Evolutionary conservation across 53 echinoderm and acorn worm species (phyloP), one percentile per base, ranked within the genome.

Genomic region (Actinopyga echinites): DNA sequence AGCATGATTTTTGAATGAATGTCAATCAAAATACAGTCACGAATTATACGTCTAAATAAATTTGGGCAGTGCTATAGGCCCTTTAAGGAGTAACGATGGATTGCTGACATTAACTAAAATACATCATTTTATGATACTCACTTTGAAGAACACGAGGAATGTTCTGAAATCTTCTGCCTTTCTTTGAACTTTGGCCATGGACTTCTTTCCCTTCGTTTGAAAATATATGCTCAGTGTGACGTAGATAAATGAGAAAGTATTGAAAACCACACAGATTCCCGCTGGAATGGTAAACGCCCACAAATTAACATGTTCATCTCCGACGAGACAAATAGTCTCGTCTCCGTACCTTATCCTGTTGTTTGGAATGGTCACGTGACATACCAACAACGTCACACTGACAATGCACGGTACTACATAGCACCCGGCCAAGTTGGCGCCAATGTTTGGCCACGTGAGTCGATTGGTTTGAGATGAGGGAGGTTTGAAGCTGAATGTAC

Each of bases 111-210:
- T n/a, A n/a, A n/a, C n/a, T n/a, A n/a, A n/a, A n/a, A n/a, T n/a
- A n/a, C n/a, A n/a, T n/a, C n/a, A n/a, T n/a, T 37, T 36, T 9
- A 23, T 20, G 26, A 62, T 58, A 64, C 82, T 81, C 23, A 81
- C 61, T 43, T 64, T 81, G 8, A 81, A 62, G 82, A 64, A 60
- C 17, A 62, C 60, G 54, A 75, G 53, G 75, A 75, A 75, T 8
- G 75, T 75, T 19, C 31, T 75, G 1, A 75, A 8, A n/a, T 5
- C 21, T 56, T 75, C 75, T 15, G 45, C 26, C 24, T 23, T 26
- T 10, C 53, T 42, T 49, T 56, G 31, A 28, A 8, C 20, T 31
- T 30, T 52, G 55, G 31, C 54, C 10, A 75, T 28, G 53, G 53
- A 30, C 30, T 52, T 56, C 44, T 54, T 10, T 3, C 31, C 55